Base-by-base conservation (phyloP, 1,140 invertebrate genomes). In the Aphaenogaster ashmeadi region DNA sequence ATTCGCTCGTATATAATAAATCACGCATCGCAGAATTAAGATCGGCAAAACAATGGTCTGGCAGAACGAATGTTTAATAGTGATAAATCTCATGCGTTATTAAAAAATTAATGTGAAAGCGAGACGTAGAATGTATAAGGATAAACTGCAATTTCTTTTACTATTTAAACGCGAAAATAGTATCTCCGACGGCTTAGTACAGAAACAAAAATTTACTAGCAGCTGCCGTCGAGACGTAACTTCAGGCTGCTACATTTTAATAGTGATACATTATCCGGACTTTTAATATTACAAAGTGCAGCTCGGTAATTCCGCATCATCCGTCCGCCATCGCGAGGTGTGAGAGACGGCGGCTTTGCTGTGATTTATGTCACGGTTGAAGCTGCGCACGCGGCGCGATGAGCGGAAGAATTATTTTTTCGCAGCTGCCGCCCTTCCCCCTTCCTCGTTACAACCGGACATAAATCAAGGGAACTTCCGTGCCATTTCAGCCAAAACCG, bases 201-300 rank as follows among this genome's bases (percentile, higher is more conserved):
- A 27, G 44, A 58, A 84, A 75, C 54, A 84, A 84, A 84, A 84
- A 84, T 84, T 84, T 75, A 84, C 69, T 89, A 86, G 84, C 81
- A 67, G 74, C 54, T 15, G 79, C 67, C 38, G 58, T 69, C 78
- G 56, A 18, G 62, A 36, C 56, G 64, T 60, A 60, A 89, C 50
- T 84, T 84, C 69, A 50, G 80, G 54, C 41, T 60, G 80, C 69
- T 75, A 75, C 80, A 75, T 84, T 84, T 74, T 84, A 84, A 84
- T 84, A 84, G 80, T 81, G 54, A 81, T 87, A 88, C 75, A 88
- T 84, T 69, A 84, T 84, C 44, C 64, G 44, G 47, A 67, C 41
- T 84, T 88, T 79, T 88, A 89, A 89, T 86, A 86, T 86, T 86
- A 77, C 87, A 86, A 74, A 88, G 83, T 89, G 87, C 88, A 75